Evolutionary conservation across 2,888 invertebrate species (phyloP), one percentile per base, ranked within the genome.

Genomic region (Micropterix aruncella): DNA sequence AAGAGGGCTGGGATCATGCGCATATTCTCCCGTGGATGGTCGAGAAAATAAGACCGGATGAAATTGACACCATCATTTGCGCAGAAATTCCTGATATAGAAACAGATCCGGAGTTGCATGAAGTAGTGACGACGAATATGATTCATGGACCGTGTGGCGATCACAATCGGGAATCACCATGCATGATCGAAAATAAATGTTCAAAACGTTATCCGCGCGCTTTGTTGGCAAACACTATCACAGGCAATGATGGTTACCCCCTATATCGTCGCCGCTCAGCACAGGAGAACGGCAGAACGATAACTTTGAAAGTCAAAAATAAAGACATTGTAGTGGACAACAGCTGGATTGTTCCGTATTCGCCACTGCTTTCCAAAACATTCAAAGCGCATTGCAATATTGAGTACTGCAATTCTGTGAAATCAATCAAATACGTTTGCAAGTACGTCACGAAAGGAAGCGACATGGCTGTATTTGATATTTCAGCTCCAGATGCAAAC

Each of bases 371-470:
- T 2, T 54, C 51, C 1, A 55, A 54, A 46, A 53, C 50, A 7
- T 59, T 53, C 39, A 50, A 59, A 40, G 55, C 57, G 1, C 60
- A 63, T 47, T 57, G 58, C n/a, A 63, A 64, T 50, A 59, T 64
- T 9, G 62, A 65, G 47, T 57, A 42, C 45, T 67, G 63, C 46
- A 56, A 54, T 52, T 64, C 61, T 0, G 59, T 66, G 0, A 61
- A 63, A 47, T 53, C 55, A 0, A 60, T 62, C 16, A 62, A 62
- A 54, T 62, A 62, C 45, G 55, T 65, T 47, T 60, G 59, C 50
- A 62, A 61, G 49, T 63, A 63, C 51, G 54, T 63, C 2, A 57
- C 53, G 40, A 61, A 61, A 55, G 57, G 60, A 7, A 56, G 55
- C 44, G 58, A 60, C 44, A 53, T 54, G 55, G 55, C 56, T 27